Evolutionary conservation across 2,888 invertebrate genomes (phyloP), one percentile per base, ranked within the genome.

Genomic region (Pherbina coryleti): DNA sequence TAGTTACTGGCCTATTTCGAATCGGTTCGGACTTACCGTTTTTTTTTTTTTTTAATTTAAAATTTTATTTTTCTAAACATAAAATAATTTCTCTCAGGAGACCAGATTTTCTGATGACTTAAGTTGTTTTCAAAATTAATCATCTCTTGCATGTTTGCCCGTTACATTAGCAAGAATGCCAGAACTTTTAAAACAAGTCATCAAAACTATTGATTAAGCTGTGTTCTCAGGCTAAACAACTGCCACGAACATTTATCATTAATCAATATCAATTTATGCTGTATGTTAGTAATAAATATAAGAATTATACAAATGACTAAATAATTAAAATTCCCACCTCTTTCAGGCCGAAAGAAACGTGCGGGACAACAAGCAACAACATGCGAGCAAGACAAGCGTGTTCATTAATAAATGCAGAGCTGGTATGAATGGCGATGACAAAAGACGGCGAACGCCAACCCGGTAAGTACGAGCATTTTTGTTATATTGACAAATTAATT

Each of bases 401-500:
- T 80, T 85, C 83, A 85, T 83, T 84, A 82, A 82, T 76, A 75
- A 78, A 76, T 62, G 14, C 51, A 80, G 80, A 51, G 9, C 31
- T n/a, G 79, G 79, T 79, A 80, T 71, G 67, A 80, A 81, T 78
- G 22, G 69, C 78, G 76, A 80, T 80, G 80, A 78, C 67, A 55
- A 51, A 66, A 53, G 62, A 76, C 73, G 31, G 31, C 75, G 72
- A 28, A 53, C 44, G 19, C 37, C 1, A 5, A 44, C 49, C 28
- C 22, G 9, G 67, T 70, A 69, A 79, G 9, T 66, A 62, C 70
- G 34, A 66, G 78, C 8, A 67, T 49, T 76, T 73, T 75, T 71
- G 31, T 66, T 74, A 76, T 86, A 88, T 86, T 86, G 86, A 88
- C 87, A 88, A 87, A 88, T 88, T 87, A 87, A 86, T 88, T 87